Evolutionary conservation across 2,113 vertebrate species (phyloP).

Genomic region (Phoxinus phoxinus): DNA sequence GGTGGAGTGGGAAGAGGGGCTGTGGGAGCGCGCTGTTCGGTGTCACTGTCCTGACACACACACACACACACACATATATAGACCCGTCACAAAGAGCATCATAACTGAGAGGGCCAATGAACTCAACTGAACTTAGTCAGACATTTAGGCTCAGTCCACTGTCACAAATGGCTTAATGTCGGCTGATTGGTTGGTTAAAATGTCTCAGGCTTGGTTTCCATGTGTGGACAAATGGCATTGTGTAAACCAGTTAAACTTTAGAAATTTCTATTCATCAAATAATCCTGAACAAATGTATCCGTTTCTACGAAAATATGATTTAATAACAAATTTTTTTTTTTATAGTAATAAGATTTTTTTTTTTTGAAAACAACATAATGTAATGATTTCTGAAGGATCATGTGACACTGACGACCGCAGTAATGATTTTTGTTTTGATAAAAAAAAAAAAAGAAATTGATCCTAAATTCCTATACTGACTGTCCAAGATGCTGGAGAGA

Average conservation of each 20-base stretch:
- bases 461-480: too few relatives aligned
- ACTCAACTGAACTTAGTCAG: neutral
- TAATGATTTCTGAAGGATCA: neutral
- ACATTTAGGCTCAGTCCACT: constrained; percentile 13
- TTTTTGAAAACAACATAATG: neutral
- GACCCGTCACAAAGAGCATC: constrained; percentile 27
- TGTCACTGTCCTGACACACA: constrained; percentile 28
- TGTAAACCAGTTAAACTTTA: neutral
- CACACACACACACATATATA: constrained; percentile 9
- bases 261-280: neutral
- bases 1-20: constrained; percentile 20
- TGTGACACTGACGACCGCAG: neutral
- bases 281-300: neutral
- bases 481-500: too few relatives aligned
- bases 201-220: neutral
- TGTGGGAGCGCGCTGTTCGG: constrained; percentile 29
- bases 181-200: constrained; percentile 1
- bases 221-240: neutral
- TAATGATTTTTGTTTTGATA: neutral
- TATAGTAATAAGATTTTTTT: neutral
- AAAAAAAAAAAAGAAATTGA: too few relatives aligned
- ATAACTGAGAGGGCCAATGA: neutral
- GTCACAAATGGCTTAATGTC: neutral
- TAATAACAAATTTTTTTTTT: neutral
- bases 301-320: neutral